phyloP scores from a whole-genome alignment of 1,140 invertebrate species.

The Ceratina calcarata region DNA sequence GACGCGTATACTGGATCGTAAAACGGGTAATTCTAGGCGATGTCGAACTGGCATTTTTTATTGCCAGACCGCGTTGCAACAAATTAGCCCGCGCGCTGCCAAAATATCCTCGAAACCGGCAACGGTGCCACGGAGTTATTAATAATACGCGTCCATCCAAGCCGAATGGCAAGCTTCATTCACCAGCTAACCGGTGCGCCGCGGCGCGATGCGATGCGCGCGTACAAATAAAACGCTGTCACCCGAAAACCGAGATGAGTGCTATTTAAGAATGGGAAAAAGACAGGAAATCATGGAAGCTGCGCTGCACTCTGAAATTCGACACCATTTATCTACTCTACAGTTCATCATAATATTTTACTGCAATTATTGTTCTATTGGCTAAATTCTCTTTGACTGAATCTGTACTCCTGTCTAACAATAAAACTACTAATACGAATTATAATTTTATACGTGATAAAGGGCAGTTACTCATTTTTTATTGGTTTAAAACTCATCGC shows the following conservation, averaged over 20 bases:
- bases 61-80: conserved; percentile 56
- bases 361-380: too few species aligned
- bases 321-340: conserved; percentile 1
- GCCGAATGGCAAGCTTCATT: conserved; percentile 69
- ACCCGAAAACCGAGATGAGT: not conserved
- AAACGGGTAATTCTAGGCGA: not conserved
- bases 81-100: conserved; percentile 52
- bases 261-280: too few species aligned
- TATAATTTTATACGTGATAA: too few species aligned
- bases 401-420: too few species aligned
- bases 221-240: not conserved
- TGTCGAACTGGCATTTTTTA: conserved; percentile 24
- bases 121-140: conserved; percentile 75
- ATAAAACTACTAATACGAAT: too few species aligned
- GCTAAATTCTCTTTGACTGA: not conserved
- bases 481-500: too few species aligned
- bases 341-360: too few species aligned
- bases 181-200: conserved; percentile 12
- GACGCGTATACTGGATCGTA: not conserved
- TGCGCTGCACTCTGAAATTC: conserved; percentile 11
- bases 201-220: not conserved
- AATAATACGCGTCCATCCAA: conserved; percentile 75
- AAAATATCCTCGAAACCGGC: conserved; percentile 72
- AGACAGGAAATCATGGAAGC: conserved; percentile 1
- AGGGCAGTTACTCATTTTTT: too few species aligned